phyloP scores from a whole-genome alignment of 2,888 invertebrate genomes.

The Buathra laborator region DNA sequence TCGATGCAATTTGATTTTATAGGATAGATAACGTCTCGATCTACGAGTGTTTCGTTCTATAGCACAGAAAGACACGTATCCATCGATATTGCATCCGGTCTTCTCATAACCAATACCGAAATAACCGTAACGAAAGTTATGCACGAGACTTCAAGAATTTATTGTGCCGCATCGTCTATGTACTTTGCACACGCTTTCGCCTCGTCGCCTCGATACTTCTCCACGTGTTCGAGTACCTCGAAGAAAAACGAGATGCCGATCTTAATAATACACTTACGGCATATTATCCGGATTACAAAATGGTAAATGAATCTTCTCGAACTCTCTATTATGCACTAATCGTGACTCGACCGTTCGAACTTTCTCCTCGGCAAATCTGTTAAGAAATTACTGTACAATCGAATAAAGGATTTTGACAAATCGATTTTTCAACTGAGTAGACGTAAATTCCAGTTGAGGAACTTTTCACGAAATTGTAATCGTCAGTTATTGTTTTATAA shows the following conservation, averaged over 20 bases:
- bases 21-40: slow-evolving; percentile 12
- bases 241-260: not conserved
- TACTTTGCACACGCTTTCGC: slow-evolving; percentile 24
- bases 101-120: slow-evolving; percentile 56
- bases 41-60: slow-evolving; percentile 3
- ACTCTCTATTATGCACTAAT: slow-evolving; percentile 46
- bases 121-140: slow-evolving; percentile 60
- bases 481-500: too few relatives aligned
- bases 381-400: too few relatives aligned
- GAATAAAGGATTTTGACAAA: too few relatives aligned
- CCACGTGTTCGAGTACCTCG: not conserved
- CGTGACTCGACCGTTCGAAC: slow-evolving; percentile 11
- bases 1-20: slow-evolving; percentile 8
- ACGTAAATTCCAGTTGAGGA: too few relatives aligned
- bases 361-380: slow-evolving; percentile 38
- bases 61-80: not conserved
- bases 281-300: slow-evolving; percentile 8
- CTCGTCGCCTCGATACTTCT: not conserved
- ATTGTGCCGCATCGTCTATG: slow-evolving; percentile 28
- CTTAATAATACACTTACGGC: not conserved
- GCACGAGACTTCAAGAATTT: slow-evolving; percentile 39
- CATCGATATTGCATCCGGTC: slow-evolving; percentile 27
- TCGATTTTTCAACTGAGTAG: too few relatives aligned
- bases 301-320: slow-evolving; percentile 42
- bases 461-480: too few relatives aligned